Conservation (phyloP, 1,140 invertebrate species). For the Sarcophaga peregrina region DNA sequence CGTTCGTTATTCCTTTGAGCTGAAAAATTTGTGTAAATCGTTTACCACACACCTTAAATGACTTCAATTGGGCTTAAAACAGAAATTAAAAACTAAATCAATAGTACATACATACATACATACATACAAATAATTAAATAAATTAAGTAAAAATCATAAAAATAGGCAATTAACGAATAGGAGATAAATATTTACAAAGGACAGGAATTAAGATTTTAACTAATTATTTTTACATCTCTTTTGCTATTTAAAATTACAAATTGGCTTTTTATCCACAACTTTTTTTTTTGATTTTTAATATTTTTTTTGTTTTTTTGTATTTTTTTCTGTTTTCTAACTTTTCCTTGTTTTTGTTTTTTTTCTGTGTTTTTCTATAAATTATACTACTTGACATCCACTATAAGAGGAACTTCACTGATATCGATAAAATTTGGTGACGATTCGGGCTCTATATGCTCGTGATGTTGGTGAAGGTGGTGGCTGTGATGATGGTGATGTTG, state of each 20-base stretch:
- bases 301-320: conserved; percentile 40
- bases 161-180: conserved; percentile 45
- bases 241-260: conserved; percentile 46
- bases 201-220: conserved; percentile 23
- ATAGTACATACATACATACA: no score
- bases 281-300: conserved; percentile 37
- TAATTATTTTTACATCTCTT: conserved; percentile 44
- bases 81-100: neutral
- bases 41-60: neutral
- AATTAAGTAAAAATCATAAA: conserved; percentile 25
- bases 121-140: neutral
- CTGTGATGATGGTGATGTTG: conserved; percentile 47
- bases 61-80: conserved; percentile 15
- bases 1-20: neutral
- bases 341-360: conserved; percentile 48
- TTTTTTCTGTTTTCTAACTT: conserved; percentile 45
- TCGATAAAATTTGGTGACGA: conserved; percentile 66
- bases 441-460: conserved; percentile 53
- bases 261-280: conserved; percentile 42
- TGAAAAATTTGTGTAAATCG: neutral
- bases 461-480: conserved; percentile 50
- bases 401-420: conserved; percentile 67
- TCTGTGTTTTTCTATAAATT: conserved; percentile 49
- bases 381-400: conserved; percentile 67
- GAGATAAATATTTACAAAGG: conserved; percentile 46